Base-by-base conservation (phyloP, 2,888 invertebrate genomes). In the Nipponacmea schrenckii region DNA sequence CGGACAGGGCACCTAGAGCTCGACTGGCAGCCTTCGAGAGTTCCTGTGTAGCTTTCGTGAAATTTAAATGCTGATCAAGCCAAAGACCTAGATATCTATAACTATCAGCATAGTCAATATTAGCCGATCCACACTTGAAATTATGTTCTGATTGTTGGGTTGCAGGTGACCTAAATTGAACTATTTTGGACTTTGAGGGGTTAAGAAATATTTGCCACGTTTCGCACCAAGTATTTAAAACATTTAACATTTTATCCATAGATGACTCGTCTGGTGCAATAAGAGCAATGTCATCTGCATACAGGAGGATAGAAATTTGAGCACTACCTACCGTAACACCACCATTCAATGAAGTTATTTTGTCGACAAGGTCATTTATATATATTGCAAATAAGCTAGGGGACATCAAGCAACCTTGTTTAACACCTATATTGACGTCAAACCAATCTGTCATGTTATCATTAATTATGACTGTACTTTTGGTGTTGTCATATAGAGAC, bases 51-150 rank as follows among this genome's bases (percentile, higher is more conserved):
- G 48, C n/a, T 48, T 48, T 48, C 15, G 15, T 48, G 17, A 48
- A 17, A n/a, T 48, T n/a, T 48, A 48, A n/a, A 48, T n/a, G 48
- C n/a, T 48, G 3, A 48, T 48, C n/a, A 48, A 48, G n/a, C 48
- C 48, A 48, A 17, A 48, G 4, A 48, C 48, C 48, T 15, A 48
- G 48, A n/a, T 48, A 48, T 48, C 48, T 48, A 48, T 48, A 48
- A 48, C 48, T 15, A 17, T 14, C n/a, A 15, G 65, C 62, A 1
- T 68, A 64, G 1, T 46, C 7, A 3, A 77, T 5, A 8, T n/a
- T 46, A 1, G 46, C 46, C 44, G n/a, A n/a, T 39, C 74, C 76
- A 76, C 72, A 69, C 8, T 14, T 67, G 46, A 77, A 77, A 17
- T 31, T 56, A 62, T 17, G 27, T 14, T 56, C n/a, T 39, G 71